phyloP scores from a whole-genome alignment of 2,113 vertebrate species.

The Prunella fulvescens region DNA sequence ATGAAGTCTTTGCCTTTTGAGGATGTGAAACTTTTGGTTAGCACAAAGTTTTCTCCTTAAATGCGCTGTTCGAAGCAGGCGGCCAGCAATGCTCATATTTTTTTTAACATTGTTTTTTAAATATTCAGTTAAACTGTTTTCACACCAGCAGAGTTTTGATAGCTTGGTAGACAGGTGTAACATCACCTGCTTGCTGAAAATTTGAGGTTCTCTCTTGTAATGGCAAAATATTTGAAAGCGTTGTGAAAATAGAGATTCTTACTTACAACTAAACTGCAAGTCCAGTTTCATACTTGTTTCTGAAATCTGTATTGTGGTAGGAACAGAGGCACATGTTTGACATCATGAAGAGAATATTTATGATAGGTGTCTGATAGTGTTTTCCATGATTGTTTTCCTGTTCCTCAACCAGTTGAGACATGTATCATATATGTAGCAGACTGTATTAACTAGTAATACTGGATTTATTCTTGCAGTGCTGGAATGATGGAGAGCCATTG shows the following conservation, averaged over 20 bases:
- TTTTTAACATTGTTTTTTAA: neutral
- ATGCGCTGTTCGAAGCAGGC: neutral
- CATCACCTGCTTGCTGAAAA: neutral
- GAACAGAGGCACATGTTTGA: neutral
- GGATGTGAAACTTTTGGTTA: neutral
- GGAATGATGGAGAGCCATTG: neutral
- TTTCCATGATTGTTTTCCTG: neutral
- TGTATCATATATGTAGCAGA: neutral
- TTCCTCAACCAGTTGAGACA: neutral
- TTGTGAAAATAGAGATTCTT: neutral
- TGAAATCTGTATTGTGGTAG: neutral
- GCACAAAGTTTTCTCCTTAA: neutral
- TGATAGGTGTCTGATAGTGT: neutral
- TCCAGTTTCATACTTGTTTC: neutral
- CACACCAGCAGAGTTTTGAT: neutral
- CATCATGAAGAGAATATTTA: neutral
- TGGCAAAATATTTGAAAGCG: neutral
- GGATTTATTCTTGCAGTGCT: neutral
- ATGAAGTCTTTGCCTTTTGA: neutral
- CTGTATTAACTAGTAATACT: neutral
- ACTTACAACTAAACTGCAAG: neutral
- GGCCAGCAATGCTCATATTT: neutral
- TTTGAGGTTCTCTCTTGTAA: neutral
- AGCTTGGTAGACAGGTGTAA: neutral
- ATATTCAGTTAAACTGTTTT: neutral